Conservation (phyloP, 2,797 vertebrate genomes). For the Schizopygopsis pylzovi region DNA sequence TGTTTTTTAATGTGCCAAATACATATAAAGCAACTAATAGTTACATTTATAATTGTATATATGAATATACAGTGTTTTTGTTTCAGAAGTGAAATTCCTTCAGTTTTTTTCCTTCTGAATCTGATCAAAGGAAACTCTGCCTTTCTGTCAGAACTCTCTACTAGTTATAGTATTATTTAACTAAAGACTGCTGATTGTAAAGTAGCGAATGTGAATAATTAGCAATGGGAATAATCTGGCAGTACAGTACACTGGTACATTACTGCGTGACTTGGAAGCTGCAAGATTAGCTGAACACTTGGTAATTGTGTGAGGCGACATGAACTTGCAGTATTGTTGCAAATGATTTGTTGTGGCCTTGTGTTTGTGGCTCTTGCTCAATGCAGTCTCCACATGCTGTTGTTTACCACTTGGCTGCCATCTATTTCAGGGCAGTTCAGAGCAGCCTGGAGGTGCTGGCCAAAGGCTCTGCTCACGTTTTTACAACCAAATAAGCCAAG, state of each 20-base stretch:
- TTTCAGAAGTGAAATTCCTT: too few species aligned
- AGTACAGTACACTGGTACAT: not conserved
- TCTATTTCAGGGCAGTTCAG: constrained; percentile 54
- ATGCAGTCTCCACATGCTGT: constrained; percentile 40
- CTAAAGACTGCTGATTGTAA: not conserved
- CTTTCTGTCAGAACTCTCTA: not conserved
- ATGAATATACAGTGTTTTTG: not conserved
- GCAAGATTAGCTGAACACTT: not conserved
- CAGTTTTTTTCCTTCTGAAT: too few species aligned
- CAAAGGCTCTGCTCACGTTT: constrained; percentile 26
- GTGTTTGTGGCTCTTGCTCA: constrained; percentile 23
- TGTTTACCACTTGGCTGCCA: constrained; percentile 53
- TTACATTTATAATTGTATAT: not conserved
- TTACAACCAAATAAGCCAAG: constrained; percentile 7
- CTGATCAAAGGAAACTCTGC: too few species aligned
- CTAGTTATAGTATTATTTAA: not conserved
- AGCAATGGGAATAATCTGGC: not conserved
- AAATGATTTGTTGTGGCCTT: constrained; percentile 20
- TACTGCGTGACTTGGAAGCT: not conserved
- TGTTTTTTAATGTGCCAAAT: not conserved
- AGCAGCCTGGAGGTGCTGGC: constrained; percentile 4
- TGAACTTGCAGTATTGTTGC: constrained; percentile 21
- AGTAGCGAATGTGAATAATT: not conserved
- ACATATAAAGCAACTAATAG: not conserved
- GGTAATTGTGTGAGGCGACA: not conserved